Evolutionary conservation across 1,140 invertebrate genomes (phyloP), one percentile per base, ranked within the genome.

Genomic region (silkworm (Bombyx mori)): DNA sequence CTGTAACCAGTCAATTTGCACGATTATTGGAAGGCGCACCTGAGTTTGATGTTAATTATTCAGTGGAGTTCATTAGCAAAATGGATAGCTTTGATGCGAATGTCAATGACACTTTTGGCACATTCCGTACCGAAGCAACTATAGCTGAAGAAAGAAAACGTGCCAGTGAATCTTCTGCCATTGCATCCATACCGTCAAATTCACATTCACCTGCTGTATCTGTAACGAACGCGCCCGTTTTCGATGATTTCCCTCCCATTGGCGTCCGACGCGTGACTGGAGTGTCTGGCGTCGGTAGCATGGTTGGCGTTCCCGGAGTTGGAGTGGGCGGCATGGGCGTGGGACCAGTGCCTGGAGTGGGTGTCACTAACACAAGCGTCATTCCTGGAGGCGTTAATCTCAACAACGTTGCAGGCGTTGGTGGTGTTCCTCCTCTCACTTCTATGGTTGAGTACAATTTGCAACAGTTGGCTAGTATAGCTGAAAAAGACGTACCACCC

Each of bases 401-500:
- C 2, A 84, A 76, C 46, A 82, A 59, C 47, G 79, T 81, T 9
- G 58, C 72, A 10, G 80, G 77, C n/a, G 82, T 82, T 0, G 77
- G 80, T 9, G 66, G 62, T 2, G 76, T 82, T 4, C 58, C 75
- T n/a, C 77, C 80, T 1, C 83, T 84, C 10, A 74, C 92, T 12
- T 94, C 92, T 69, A 94, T 95, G 82, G 92, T 94, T 51, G 94
- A 95, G 76, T 96, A 95, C 72, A 95, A 95, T 88, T 83, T 95
- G 59, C 93, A 94, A 54, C 93, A 94, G 71, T 79, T 96, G 69
- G 94, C 94, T 12, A 94, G 91, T 67, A 89, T 96, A 61, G 94
- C 92, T 5, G 93, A 94, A 74, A 93, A 81, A 61, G 88, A 82
- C 44, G 82, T 78, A 12, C 78, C 75, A 18, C 78, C 69, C 12